phyloP scores from a whole-genome alignment of 2,888 invertebrate species.

The Nomada hirtipes region DNA sequence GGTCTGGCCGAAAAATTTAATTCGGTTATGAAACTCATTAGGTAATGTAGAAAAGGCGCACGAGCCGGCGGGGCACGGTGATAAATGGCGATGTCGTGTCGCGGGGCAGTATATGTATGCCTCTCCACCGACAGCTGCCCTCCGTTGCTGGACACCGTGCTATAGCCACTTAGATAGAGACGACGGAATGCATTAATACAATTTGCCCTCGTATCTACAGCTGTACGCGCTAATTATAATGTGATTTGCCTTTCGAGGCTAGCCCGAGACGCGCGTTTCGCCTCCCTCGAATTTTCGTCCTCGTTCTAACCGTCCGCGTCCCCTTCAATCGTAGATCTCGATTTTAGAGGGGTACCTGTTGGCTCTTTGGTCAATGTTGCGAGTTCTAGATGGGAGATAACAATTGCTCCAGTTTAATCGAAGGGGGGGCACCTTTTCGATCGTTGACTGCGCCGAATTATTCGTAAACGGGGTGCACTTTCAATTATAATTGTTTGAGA shows the following conservation, averaged over 20 bases:
- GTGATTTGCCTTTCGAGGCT: slow-evolving; percentile 68
- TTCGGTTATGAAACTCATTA: slow-evolving; percentile 79
- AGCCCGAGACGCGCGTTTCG: background rate
- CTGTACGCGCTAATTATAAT: slow-evolving; percentile 71
- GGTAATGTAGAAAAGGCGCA: slow-evolving; percentile 77
- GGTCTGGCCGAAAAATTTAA: slow-evolving; percentile 75
- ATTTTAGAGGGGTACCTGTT: background rate
- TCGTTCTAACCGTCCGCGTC: background rate
- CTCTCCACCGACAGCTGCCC: slow-evolving; percentile 75
- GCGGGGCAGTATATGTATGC: slow-evolving; percentile 72
- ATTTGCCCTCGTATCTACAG: slow-evolving; percentile 71
- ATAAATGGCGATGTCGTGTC: slow-evolving; percentile 80
- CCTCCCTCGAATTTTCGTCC: slow-evolving; percentile 33
- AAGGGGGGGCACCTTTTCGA: background rate
- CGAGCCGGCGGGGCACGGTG: slow-evolving; percentile 69
- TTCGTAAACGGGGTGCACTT: too few species aligned
- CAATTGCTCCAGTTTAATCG: background rate
- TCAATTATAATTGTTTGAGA: too few species aligned
- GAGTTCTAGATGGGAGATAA: background rate
- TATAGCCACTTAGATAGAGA: slow-evolving; percentile 70
- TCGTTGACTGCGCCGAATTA: background rate
- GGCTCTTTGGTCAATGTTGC: background rate
- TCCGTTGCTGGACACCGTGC: slow-evolving; percentile 61
- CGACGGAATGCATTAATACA: slow-evolving; percentile 78
- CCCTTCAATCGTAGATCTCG: slow-evolving; percentile 11